phyloP scores from a whole-genome alignment of 2,113 vertebrate species.

The Microtus richardsoni region DNA sequence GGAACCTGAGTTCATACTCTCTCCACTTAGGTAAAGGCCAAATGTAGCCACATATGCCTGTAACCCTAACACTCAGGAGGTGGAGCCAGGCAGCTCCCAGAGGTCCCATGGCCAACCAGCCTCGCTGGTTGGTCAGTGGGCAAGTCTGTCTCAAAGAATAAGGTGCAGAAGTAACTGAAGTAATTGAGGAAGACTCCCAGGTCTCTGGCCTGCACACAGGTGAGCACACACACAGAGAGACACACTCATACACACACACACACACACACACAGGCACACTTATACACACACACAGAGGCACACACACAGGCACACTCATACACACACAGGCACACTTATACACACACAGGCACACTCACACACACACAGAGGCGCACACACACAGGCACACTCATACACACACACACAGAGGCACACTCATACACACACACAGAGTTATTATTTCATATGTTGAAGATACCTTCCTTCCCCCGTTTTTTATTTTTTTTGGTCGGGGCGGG shows the following conservation, averaged over 20 bases:
- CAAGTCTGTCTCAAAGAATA: background rate
- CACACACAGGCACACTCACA: too few relatives aligned
- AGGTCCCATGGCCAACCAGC: background rate
- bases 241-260: too few relatives aligned
- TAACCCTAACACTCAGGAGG: too few relatives aligned
- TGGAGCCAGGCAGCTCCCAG: background rate
- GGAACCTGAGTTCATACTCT: background rate
- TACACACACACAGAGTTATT: background rate
- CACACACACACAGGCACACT: too few relatives aligned
- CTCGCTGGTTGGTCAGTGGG: background rate
- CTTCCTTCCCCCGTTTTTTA: background rate
- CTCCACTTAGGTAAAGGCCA: background rate
- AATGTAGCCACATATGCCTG: background rate
- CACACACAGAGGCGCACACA: too few relatives aligned
- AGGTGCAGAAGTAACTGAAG: background rate
- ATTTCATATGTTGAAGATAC: background rate
- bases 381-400: too few relatives aligned
- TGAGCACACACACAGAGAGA: accelerated
- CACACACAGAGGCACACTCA: background rate
- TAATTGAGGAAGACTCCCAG: background rate
- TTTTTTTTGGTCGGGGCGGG: too few relatives aligned
- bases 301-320: too few relatives aligned
- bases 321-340: too few relatives aligned
- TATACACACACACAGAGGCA: background rate
- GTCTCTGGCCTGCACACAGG: background rate